Base-by-base conservation (phyloP, 2,113 vertebrate genomes). In the Gadus chalcogrammus region DNA sequence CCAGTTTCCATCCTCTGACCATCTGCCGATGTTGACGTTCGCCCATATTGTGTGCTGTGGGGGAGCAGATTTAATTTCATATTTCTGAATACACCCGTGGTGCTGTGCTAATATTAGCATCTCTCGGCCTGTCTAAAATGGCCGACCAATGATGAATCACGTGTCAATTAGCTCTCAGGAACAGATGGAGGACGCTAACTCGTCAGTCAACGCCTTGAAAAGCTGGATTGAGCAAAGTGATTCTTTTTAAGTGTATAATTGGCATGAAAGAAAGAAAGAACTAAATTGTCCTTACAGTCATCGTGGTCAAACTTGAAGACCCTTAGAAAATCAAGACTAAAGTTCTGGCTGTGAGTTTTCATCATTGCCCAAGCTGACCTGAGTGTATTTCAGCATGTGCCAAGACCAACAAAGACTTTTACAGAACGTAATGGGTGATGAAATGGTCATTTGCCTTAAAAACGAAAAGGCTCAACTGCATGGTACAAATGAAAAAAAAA, bases 21-120 rank as follows among this genome's bases (percentile, higher is more conserved):
- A 82, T 85, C 87, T 85, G 81, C 75, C 76, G 58, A 55, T 74
- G 73, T 82, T 81, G 72, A 82, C 74, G 72, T 42, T 78, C 69
- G 62, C 53, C 70, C 79, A 76, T 78, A 79, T 74, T 83, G 77
- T 61, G 28, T 68, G 17, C 27, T 62, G 77, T 64, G 68, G 42
- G 38, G 69, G 69, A 78, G 73, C 79, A 85, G 78, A 83, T 81
- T 82, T 70, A 69, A 80, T 81, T 75, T 67, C 69, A 69, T 73
- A 65, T 73, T 67, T 75, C 64, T 71, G 67, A 75, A 67, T 64
- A 67, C 56, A 63, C 52, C 61, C 58, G 1, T 69, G 70, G 65
- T 60, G 65, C 18, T 61, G 55, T 58, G 60, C 22, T 70, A 62
- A 77, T 28, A 62, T 71, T 71, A 52, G 68, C 18, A 52, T 72